Conservation (phyloP, 30 jellyfish, hydroid and myxozoan species). For the Haliclystus octoradiatus region DNA sequence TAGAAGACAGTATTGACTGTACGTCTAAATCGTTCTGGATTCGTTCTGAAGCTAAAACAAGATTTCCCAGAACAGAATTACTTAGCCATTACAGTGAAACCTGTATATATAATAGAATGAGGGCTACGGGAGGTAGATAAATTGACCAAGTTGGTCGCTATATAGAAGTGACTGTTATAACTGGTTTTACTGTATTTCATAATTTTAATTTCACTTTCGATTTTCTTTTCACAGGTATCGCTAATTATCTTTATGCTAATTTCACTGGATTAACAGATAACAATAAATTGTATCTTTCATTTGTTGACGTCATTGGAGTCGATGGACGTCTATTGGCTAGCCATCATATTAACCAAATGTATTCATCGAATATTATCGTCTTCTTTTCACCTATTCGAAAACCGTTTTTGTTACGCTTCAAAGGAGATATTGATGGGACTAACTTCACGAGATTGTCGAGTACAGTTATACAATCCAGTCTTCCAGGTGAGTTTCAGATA, state of each 20-base stretch:
- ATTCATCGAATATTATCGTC: constrained; percentile 33
- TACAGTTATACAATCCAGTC: constrained; percentile 26
- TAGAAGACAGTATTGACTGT: too few relatives aligned
- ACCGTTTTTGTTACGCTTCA: constrained; percentile 45
- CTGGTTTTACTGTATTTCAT: too few relatives aligned
- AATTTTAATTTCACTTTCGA: too few relatives aligned
- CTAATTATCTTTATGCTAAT: constrained; percentile 31
- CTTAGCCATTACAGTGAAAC: too few relatives aligned
- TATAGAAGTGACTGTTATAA: too few relatives aligned
- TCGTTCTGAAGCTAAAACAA: too few relatives aligned
- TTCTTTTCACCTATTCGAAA: constrained; percentile 25
- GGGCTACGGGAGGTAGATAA: too few relatives aligned
- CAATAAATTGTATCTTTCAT: constrained; percentile 15
- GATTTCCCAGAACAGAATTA: too few relatives aligned
- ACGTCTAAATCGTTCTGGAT: too few relatives aligned
- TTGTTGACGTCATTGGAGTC: constrained; percentile 26
- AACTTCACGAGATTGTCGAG: constrained; percentile 53
- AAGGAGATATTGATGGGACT: constrained; percentile 36
- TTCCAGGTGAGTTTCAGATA: constrained; percentile 41
- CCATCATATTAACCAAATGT: constrained; percentile 7
- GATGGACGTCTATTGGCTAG: constrained; percentile 19
- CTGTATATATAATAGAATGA: too few relatives aligned
- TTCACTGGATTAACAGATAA: constrained; percentile 17
- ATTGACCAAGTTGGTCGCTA: too few relatives aligned
- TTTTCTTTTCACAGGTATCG: constrained; percentile 13